Percentiles rank a stretch among this genome's conserved stretches.
Conservation (phyloP, 2,113 vertebrate species). For the Tupaia tana region DNA sequence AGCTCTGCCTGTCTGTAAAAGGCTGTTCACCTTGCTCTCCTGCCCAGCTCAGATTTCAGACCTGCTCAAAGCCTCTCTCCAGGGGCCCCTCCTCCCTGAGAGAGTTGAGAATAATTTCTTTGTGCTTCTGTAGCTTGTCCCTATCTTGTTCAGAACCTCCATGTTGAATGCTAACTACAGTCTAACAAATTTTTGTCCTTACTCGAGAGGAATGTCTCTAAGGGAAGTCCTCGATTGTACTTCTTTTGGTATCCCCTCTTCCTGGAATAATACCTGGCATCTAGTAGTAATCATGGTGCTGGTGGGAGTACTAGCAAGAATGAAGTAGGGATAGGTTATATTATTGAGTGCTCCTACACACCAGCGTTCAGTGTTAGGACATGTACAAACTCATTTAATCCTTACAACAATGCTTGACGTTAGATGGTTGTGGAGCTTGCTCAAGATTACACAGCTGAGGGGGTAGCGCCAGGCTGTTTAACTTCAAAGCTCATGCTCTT, state of each 20-base stretch:
- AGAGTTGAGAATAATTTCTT: too few species aligned
- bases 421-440: neutral
- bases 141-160: too few species aligned
- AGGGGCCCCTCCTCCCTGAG: fast-evolving
- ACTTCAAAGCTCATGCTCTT: neutral
- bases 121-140: too few species aligned
- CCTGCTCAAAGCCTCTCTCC: neutral
- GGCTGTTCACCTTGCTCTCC: neutral
- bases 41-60: neutral
- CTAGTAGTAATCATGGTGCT: too few species aligned
- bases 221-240: neutral
- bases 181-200: neutral
- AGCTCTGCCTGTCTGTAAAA: neutral
- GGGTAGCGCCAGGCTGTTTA: fast-evolving
- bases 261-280: neutral
- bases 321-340: neutral
- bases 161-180: fast-evolving
- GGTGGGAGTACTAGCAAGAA: too few species aligned
- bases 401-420: neutral
- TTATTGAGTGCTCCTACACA: fast-evolving
- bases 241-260: neutral
- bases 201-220: fast-evolving
- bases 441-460: too few species aligned
- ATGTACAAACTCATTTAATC: neutral
- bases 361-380: neutral